Conservation (phyloP, 2,113 vertebrate genomes). For the Orcinus orca region DNA sequence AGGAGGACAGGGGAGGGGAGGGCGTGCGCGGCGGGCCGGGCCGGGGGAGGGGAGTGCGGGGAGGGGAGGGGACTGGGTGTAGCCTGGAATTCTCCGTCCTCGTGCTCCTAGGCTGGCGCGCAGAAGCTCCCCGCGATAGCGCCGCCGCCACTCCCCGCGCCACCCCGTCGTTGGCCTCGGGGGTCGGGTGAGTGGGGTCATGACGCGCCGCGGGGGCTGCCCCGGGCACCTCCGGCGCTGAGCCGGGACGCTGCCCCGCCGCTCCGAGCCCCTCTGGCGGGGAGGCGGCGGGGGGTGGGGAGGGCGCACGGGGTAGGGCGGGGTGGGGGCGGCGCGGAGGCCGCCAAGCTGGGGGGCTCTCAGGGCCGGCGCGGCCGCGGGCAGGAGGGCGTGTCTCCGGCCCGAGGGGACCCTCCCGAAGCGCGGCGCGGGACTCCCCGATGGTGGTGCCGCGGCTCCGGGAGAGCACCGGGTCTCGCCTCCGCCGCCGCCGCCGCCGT, state of each 20-base stretch:
- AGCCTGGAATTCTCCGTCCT: conserved; percentile 72
- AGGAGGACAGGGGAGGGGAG: conserved; percentile 22
- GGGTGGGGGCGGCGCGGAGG: conserved; percentile 65
- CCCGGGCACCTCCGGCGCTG: conserved; percentile 27
- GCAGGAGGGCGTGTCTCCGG: conserved; percentile 79
- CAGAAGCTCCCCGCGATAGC: conserved; percentile 51
- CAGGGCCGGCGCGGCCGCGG: conserved; percentile 64
- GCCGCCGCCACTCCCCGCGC: conserved; percentile 52
- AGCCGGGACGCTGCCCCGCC: not conserved
- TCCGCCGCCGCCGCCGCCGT: conserved; percentile 71
- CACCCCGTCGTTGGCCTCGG: conserved; percentile 65
- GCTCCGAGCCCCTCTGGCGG: conserved; percentile 37
- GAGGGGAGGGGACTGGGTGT: conserved; percentile 68
- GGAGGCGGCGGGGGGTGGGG: conserved; percentile 55
- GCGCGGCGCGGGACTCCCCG: conserved; percentile 82
- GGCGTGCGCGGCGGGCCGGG: conserved; percentile 40
- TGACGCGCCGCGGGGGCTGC: conserved; percentile 43
- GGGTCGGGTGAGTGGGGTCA: conserved; percentile 75
- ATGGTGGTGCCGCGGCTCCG: conserved; percentile 90
- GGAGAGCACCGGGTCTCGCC: conserved; percentile 89
- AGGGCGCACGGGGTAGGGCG: conserved; percentile 50
- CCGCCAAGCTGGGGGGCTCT: conserved; percentile 73
- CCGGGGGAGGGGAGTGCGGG: conserved; percentile 51
- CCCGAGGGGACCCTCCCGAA: conserved; percentile 71
- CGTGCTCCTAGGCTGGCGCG: conserved; percentile 72